A percentile compares a stretch with the other conserved stretches of the same genome.
These are phyloP conservation scores for Solenopsis fugax DNA, from an alignment of 1,140 invertebrate genomes.

Conservation along the genomic window DNA sequence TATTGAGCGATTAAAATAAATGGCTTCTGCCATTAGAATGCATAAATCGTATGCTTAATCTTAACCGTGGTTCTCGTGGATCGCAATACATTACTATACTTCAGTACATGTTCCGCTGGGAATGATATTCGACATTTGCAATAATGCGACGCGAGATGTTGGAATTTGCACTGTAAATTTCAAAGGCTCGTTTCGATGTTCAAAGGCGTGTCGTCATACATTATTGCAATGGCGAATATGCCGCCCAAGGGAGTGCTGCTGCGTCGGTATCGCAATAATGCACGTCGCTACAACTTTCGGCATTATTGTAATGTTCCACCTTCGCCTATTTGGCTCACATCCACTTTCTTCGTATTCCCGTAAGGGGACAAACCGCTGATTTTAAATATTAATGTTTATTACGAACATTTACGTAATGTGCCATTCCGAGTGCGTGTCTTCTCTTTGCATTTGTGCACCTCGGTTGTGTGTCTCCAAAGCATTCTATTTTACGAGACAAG, in stretches of 20 bases:
- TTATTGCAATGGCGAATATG: slow-evolving; percentile 59
- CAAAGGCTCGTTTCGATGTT: slow-evolving; percentile 59
- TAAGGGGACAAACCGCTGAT: not conserved
- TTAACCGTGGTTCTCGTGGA: not conserved
- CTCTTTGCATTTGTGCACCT: not conserved
- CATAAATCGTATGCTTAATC: not conserved
- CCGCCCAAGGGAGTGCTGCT: slow-evolving; percentile 50
- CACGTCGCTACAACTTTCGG: slow-evolving; percentile 54
- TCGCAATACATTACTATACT: not conserved
- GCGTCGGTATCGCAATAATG: slow-evolving; percentile 57
- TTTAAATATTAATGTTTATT: slow-evolving; percentile 50
- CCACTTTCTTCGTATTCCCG: slow-evolving; percentile 19
- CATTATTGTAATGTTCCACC: slow-evolving; percentile 60
- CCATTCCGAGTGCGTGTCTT: not conserved
- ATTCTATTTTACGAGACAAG: slow-evolving; percentile 14
- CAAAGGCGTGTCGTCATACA: slow-evolving; percentile 59
- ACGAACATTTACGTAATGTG: slow-evolving; percentile 11
- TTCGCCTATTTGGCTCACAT: slow-evolving; percentile 31
- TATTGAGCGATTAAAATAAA: not conserved
- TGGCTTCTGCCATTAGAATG: not conserved
- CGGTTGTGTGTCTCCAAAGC: not conserved
- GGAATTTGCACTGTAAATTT: slow-evolving; percentile 61
- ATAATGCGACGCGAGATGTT: slow-evolving; percentile 58
- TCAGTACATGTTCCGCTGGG: slow-evolving; percentile 6
- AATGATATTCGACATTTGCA: slow-evolving; percentile 51